Percentiles rank a stretch among this genome's conserved stretches.
These are phyloP conservation scores for Lasiurus borealis DNA, from an alignment of 2,113 vertebrate genomes.

Conservation along the genomic window DNA sequence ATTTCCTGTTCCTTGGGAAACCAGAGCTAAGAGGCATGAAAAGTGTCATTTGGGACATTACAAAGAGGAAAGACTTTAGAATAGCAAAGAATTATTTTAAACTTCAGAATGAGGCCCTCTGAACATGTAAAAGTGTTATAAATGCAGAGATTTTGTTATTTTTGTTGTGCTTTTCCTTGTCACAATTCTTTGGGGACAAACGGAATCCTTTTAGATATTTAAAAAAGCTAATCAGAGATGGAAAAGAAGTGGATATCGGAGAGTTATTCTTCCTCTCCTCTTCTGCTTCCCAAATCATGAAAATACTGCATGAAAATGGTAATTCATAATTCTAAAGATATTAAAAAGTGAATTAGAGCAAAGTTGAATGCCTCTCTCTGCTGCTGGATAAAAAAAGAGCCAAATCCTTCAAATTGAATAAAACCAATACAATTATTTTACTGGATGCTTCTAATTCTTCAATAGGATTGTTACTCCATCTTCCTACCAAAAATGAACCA, in stretches of 20 bases:
- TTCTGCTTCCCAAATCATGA: constrained; percentile 50
- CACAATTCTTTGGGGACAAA: neutral
- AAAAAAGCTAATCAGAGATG: constrained; percentile 54
- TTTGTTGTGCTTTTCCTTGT: constrained; percentile 15
- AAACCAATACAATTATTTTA: neutral
- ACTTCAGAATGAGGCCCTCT: constrained; percentile 18
- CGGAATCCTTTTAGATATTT: neutral
- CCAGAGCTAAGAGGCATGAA: neutral
- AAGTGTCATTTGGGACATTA: neutral
- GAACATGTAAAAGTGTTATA: neutral
- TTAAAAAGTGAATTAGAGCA: constrained; percentile 43
- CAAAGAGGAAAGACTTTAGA: neutral
- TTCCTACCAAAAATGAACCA: constrained; percentile 49
- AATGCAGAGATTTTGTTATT: neutral
- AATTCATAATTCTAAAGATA: constrained; percentile 51
- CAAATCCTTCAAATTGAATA: constrained; percentile 48
- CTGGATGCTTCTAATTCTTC: no score
- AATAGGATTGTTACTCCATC: neutral
- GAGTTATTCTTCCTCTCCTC: constrained; percentile 26
- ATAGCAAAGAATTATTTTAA: constrained; percentile 33
- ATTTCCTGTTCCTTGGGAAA: neutral
- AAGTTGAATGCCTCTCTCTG: neutral
- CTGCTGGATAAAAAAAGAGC: constrained; percentile 43
- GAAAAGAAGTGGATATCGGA: neutral
- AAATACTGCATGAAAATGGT: constrained; percentile 24